Base-by-base conservation (phyloP, 1,140 invertebrate genomes). In the Trichoplusia ni region DNA sequence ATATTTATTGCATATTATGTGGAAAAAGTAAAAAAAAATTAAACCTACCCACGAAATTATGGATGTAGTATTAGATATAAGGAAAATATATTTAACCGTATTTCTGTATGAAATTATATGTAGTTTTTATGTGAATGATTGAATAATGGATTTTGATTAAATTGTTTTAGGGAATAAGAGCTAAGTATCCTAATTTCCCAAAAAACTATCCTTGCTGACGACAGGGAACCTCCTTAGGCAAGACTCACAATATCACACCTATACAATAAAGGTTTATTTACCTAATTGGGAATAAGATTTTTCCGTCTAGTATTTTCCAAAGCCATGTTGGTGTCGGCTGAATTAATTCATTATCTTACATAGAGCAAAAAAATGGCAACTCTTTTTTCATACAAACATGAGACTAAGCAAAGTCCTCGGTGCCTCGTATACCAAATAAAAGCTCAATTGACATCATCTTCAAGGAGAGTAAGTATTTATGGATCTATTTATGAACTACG, bases 61-160 rank as follows among this genome's bases (percentile, higher is more conserved):
- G 73, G 82, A 81, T 83, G 85, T 88, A 88, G 85, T 81, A 74
- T 47, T 85, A 85, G 81, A 72, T 71, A 60, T 89, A 87, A 88
- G 84, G 77, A 81, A 86, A 88, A 84, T 90, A 88, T 90, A 90
- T 88, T 87, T 90, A 90, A 90, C 77, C 85, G 84, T 90, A 90
- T 90, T 89, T 90, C 86, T 90, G 86, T 90, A 90, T 90, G 84
- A 90, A 86, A 90, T 90, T 90, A 90, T 90, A 90, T 90, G 85
- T 90, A 90, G 86, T 86, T 90, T 88, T 88, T 88, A 90, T 90
- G 86, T 86, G 82, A 77, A 86, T 82, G 79, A 87, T 82, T 83
- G 78, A 84, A 79, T 80, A 73, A 79, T 88, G 80, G 79, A 82
- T 88, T 84, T 90, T 90, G 79, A 86, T 90, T 87, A 81, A 84